These are phyloP conservation scores for Rana temporaria DNA, from an alignment of 2,113 vertebrate species.

Conservation along the genomic window DNA sequence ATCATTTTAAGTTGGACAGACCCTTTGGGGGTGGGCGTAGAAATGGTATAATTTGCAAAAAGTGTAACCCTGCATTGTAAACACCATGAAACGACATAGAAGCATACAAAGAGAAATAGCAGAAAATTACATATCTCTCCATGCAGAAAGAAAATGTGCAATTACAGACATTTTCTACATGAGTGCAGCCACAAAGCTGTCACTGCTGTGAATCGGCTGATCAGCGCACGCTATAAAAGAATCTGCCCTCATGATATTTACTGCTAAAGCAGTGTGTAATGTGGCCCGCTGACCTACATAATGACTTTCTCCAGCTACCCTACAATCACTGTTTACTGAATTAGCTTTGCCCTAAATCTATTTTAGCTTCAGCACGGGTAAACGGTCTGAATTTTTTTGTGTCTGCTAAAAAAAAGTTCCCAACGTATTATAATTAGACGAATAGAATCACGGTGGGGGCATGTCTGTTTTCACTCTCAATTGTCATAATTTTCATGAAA, in stretches of 20 bases:
- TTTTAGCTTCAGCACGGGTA: conserved; percentile 11
- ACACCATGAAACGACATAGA: background rate
- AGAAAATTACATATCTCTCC: background rate
- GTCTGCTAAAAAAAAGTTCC: background rate
- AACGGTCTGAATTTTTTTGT: conserved; percentile 16
- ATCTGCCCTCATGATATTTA: conserved; percentile 9
- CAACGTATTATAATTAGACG: background rate
- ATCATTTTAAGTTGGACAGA: too few species aligned
- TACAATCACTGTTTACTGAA: conserved; percentile 10
- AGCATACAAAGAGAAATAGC: background rate
- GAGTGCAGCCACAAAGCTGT: background rate
- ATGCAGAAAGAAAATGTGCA: background rate
- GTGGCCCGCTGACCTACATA: conserved; percentile 44
- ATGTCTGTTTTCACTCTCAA: background rate
- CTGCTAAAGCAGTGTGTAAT: background rate
- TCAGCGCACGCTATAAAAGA: background rate
- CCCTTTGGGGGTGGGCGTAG: too few species aligned
- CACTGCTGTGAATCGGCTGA: background rate
- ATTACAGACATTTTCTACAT: background rate
- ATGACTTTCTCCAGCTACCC: conserved; percentile 6
- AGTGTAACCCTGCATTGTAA: background rate
- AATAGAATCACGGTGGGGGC: conserved; percentile 3
- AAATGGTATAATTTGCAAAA: too few species aligned
- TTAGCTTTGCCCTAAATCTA: conserved; percentile 43
- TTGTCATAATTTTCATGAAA: conserved; percentile 22